Evolutionary conservation across 2,113 vertebrate genomes (phyloP), one percentile per base, ranked within the genome.

Genomic region (Chrysochloris asiatica): DNA sequence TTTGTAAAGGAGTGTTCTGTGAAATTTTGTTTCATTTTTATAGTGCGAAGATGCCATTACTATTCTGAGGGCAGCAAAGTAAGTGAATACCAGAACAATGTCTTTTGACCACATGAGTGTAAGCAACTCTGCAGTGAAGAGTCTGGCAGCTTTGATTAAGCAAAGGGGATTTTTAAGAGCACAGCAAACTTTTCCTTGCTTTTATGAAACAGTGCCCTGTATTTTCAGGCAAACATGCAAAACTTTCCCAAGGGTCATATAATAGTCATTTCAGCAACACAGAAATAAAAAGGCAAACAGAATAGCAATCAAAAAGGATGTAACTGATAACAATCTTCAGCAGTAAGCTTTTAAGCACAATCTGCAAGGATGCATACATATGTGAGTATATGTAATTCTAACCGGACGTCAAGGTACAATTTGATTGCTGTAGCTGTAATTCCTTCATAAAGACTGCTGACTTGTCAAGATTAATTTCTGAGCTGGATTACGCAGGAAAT

Each of bases 271-370:
- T 92, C 30, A 77, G 47, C 41, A 86, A 83, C 52, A 71, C 26
- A 95, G 43, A 93, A 95, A 92, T 59, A 87, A 91, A 36, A 86
- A 92, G n/a, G 36, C 80, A 92, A 96, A 80, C 52, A 65, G 85
- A 94, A 41, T 65, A 94, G 82, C 21, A 54, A 86, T 59, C 22
- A 67, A 88, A 84, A 85, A 69, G 16, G 50, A 83, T 75, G 6
- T 78, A 75, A 84, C 38, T 43, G 89, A 91, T 92, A 92, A 85
- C 43, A 17, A 86, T 94, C 85, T 94, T 78, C 93, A 91, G 50
- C 50, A 83, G 14, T 28, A 21, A 11, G 11, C 48, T 86, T 91
- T 63, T 50, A 89, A 88, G 63, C 75, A 95, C 30, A 93, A 65
- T 59, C 33, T 69, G 17, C 28, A 89, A 89, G 26, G 36, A 75